Percentiles rank a stretch among this genome's conserved stretches.
Evolutionary conservation across 2,113 vertebrate genomes (phyloP).

Genomic region (Psilopogon haemacephalus): DNA sequence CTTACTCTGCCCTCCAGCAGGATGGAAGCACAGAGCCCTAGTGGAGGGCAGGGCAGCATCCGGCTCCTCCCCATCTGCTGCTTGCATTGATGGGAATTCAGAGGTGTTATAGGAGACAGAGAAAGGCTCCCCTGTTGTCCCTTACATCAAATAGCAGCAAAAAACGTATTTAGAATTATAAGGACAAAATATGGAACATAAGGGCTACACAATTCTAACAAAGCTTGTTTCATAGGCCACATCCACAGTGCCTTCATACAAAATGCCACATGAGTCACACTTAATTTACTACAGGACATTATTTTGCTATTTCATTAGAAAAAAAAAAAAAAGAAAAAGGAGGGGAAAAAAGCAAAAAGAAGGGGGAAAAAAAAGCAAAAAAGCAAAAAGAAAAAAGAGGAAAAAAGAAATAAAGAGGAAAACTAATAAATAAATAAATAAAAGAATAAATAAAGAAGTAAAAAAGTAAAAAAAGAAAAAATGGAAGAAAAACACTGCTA

Average conservation of each 20-base stretch:
- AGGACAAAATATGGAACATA: slow-evolving; percentile 35
- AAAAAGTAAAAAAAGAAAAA: too few species aligned
- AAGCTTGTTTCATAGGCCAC: slow-evolving; percentile 63
- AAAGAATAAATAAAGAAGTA: too few species aligned
- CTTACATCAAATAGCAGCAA: slow-evolving; percentile 28
- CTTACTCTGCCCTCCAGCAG: neutral
- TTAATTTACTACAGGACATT: slow-evolving; percentile 65
- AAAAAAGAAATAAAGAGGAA: too few species aligned
- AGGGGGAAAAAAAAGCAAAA: too few species aligned
- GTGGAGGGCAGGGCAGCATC: neutral
- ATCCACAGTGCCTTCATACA: neutral
- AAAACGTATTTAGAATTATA: slow-evolving; percentile 19
- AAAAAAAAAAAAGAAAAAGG: neutral
- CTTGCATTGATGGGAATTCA: slow-evolving; percentile 21
- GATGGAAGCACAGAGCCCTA: neutral
- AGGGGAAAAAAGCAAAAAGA: too few species aligned
- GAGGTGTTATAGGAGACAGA: slow-evolving; percentile 19
- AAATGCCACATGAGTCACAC: slow-evolving; percentile 54
- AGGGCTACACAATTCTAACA: slow-evolving; percentile 58
- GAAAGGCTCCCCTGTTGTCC: slow-evolving; percentile 59
- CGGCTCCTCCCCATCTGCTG: neutral
- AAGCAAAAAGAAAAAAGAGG: neutral
- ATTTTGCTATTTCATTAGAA: slow-evolving; percentile 10
- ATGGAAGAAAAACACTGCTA: too few species aligned
- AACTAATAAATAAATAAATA: too few species aligned